These are phyloP conservation scores for Thymallus thymallus DNA, from an alignment of 2,113 vertebrate genomes.

Conservation along the genomic window DNA sequence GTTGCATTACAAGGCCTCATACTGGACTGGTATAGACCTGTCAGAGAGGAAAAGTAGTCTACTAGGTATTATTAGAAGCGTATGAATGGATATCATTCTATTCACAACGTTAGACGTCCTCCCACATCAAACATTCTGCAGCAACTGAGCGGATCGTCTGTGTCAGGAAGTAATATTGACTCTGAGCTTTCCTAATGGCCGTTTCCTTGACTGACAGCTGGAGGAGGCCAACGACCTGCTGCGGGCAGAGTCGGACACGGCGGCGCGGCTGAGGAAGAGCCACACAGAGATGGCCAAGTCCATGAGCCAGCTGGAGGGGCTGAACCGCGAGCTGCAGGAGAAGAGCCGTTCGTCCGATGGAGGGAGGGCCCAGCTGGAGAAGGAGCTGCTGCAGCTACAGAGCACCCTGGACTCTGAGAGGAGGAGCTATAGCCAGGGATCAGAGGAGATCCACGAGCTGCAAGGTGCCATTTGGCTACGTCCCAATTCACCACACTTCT, in stretches of 20 bases:
- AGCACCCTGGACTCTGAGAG: conserved; percentile 89
- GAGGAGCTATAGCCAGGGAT: conserved; percentile 89
- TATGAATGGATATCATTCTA: no score
- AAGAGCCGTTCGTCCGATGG: conserved; percentile 79
- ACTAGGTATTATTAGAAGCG: no score
- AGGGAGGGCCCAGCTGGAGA: conserved; percentile 82
- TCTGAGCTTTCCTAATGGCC: no score
- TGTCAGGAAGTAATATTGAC: no score
- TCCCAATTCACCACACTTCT: no score
- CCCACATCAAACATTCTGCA: neutral
- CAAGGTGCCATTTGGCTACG: conserved; percentile 78
- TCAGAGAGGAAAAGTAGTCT: no score
- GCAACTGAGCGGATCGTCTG: no score
- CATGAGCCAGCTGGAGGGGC: conserved; percentile 85
- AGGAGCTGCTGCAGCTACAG: conserved; percentile 90
- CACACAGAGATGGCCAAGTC: conserved; percentile 92
- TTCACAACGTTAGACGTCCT: no score
- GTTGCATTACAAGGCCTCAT: no score
- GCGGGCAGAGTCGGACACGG: conserved; percentile 93
- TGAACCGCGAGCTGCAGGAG: conserved; percentile 93
- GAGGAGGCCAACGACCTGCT: conserved; percentile 93
- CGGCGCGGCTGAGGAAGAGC: conserved; percentile 88
- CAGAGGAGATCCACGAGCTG: conserved; percentile 94
- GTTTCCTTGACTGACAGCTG: conserved; percentile 71
- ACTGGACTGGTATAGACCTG: no score